A percentile compares a stretch with the other conserved stretches of the same genome.
These are phyloP conservation scores for Microdon myrmicae DNA, from an alignment of 2,888 invertebrate species.

Conservation along the genomic window DNA sequence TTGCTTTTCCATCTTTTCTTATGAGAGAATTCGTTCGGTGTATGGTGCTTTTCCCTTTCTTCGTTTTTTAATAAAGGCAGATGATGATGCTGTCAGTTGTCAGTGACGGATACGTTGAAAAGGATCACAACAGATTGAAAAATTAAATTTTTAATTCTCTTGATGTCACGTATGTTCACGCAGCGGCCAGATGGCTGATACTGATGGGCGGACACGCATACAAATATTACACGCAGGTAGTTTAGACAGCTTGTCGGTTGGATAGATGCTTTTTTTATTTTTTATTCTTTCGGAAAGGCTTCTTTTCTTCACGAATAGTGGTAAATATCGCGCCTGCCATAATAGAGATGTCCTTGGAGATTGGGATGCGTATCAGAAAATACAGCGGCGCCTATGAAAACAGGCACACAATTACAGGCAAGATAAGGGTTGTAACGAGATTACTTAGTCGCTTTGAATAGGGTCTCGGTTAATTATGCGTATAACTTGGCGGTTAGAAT, in stretches of 20 bases:
- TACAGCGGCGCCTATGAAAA: slow-evolving; percentile 36
- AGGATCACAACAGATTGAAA: slow-evolving; percentile 46
- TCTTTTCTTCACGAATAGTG: slow-evolving; percentile 1
- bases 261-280: slow-evolving; percentile 2
- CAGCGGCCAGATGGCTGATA: slow-evolving; percentile 35
- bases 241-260: neutral
- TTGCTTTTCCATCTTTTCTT: no score
- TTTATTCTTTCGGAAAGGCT: neutral
- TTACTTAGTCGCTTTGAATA: slow-evolving; percentile 23
- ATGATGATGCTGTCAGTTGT: slow-evolving; percentile 38
- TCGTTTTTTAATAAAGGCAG: slow-evolving; percentile 35
- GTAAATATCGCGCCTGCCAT: slow-evolving; percentile 11
- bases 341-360: slow-evolving; percentile 33
- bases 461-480: slow-evolving; percentile 36
- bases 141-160: slow-evolving; percentile 46
- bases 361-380: neutral
- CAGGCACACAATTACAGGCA: slow-evolving; percentile 10
- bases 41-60: no score
- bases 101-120: slow-evolving; percentile 35
- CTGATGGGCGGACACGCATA: slow-evolving; percentile 22
- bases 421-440: neutral
- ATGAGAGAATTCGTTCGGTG: no score
- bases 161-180: slow-evolving; percentile 20
- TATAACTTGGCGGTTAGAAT: slow-evolving; percentile 9
- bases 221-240: neutral